These are phyloP conservation scores for Agrotis clavis DNA, from an alignment of 2,888 invertebrate species.

Conservation along the genomic window DNA sequence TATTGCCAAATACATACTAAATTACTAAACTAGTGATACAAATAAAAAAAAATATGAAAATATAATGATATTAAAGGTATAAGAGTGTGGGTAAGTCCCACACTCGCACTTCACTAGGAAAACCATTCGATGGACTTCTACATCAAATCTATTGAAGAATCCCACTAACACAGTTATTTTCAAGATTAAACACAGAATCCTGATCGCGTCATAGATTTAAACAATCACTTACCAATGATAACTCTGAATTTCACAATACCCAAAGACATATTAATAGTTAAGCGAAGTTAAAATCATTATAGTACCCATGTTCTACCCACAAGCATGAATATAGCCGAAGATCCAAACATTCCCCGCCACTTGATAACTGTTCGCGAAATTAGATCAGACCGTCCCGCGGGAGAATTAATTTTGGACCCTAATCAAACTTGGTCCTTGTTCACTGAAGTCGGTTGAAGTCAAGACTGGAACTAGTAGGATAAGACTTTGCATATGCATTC, in stretches of 20 bases:
- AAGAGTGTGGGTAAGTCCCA: no score
- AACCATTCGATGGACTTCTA: no score
- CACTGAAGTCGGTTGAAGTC: constrained; percentile 70
- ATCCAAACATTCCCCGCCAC: constrained; percentile 69
- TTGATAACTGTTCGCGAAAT: constrained; percentile 80
- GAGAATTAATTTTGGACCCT: constrained; percentile 83
- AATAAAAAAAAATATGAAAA: no score
- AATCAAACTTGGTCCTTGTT: constrained; percentile 82
- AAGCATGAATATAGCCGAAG: constrained; percentile 56
- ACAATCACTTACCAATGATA: neutral
- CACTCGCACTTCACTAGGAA: no score
- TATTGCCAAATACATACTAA: no score
- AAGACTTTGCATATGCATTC: constrained; percentile 51
- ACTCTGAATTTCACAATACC: neutral
- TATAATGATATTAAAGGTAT: no score
- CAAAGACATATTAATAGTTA: constrained; percentile 9
- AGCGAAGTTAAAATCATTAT: constrained; percentile 35
- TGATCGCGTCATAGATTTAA: neutral
- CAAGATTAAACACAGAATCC: neutral
- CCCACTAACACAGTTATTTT: no score
- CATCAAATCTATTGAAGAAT: no score
- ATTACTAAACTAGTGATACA: no score
- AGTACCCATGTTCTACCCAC: constrained; percentile 36
- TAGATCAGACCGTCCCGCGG: constrained; percentile 77
- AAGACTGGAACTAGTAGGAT: constrained; percentile 56